A percentile compares a stretch with the other conserved stretches of the same genome.
Evolutionary conservation across 2,797 vertebrate genomes (phyloP).

Genomic region (Xyrichtys novacula): DNA sequence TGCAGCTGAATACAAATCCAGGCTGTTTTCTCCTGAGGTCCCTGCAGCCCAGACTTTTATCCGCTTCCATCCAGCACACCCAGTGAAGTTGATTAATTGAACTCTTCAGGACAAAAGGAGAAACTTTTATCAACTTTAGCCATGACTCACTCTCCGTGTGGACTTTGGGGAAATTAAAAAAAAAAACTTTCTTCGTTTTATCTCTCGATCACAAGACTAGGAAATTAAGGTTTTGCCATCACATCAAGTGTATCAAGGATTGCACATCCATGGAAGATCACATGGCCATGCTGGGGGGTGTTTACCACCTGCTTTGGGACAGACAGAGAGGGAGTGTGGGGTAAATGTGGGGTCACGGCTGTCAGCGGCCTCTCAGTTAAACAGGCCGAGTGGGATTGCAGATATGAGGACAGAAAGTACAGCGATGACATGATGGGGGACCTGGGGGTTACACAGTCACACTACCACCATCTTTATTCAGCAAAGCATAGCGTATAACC

Average conservation of each 20-base stretch:
- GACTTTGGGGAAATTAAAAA: conserved; percentile 49
- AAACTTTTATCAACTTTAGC: conserved; percentile 70
- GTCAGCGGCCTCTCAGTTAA: conserved; percentile 77
- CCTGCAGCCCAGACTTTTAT: conserved; percentile 73
- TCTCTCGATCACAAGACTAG: conserved; percentile 44
- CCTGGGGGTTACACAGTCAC: conserved; percentile 46
- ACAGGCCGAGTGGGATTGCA: conserved; percentile 59
- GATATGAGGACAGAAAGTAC: conserved; percentile 63
- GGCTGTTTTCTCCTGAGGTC: conserved; percentile 58
- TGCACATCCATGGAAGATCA: conserved; percentile 18
- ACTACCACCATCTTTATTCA: conserved; percentile 61
- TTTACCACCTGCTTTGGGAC: conserved; percentile 78
- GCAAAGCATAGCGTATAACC: conserved; percentile 32
- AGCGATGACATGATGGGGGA: conserved; percentile 71
- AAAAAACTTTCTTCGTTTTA: conserved; percentile 53
- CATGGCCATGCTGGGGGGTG: conserved; percentile 23
- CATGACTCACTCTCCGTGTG: conserved; percentile 35
- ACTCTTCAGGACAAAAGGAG: conserved; percentile 66
- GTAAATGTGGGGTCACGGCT: conserved; percentile 75
- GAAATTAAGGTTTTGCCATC: conserved; percentile 44
- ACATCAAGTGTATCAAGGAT: conserved; percentile 45
- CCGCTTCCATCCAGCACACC: conserved; percentile 64
- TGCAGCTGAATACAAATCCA: conserved; percentile 73
- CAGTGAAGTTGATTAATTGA: conserved; percentile 79
- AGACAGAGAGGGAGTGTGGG: conserved; percentile 47